Evolutionary conservation across 2,113 vertebrate genomes (phyloP).

Genomic region (Octodon degus): DNA sequence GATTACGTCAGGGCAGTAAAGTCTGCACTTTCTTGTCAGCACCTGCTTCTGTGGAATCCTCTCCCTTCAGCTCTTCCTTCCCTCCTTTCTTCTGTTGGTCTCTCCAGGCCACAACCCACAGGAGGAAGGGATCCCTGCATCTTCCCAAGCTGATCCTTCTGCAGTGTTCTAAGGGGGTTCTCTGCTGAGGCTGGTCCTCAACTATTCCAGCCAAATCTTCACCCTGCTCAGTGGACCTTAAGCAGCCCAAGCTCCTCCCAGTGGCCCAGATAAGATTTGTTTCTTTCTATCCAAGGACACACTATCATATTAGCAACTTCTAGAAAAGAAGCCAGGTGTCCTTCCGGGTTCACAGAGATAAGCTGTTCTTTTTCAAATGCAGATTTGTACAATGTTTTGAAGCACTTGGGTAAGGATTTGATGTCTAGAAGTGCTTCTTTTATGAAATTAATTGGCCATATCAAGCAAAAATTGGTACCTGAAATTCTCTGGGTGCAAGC

Average conservation of each 20-base stretch:
- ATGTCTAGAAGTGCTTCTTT: background rate
- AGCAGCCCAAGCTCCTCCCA: background rate
- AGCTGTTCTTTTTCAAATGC: background rate
- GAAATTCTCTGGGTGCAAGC: constrained; percentile 83
- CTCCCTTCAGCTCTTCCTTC: background rate
- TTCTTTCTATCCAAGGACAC: background rate
- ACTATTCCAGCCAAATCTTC: background rate
- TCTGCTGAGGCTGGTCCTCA: background rate
- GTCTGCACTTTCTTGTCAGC: background rate
- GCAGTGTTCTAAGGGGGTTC: background rate
- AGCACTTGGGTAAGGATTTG: background rate
- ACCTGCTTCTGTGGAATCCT: background rate
- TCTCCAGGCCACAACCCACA: background rate
- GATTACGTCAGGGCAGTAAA: background rate
- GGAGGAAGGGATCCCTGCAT: background rate
- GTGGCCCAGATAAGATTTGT: background rate
- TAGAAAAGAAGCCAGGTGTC: background rate
- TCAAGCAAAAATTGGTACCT: constrained; percentile 77
- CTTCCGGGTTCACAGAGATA: background rate
- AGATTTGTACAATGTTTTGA: background rate
- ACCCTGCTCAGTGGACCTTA: background rate
- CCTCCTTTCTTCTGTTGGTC: background rate
- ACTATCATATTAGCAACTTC: background rate
- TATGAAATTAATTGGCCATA: background rate
- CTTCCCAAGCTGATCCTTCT: background rate